phyloP scores from a whole-genome alignment of 2,113 vertebrate species.

The Dermatemys mawii region DNA sequence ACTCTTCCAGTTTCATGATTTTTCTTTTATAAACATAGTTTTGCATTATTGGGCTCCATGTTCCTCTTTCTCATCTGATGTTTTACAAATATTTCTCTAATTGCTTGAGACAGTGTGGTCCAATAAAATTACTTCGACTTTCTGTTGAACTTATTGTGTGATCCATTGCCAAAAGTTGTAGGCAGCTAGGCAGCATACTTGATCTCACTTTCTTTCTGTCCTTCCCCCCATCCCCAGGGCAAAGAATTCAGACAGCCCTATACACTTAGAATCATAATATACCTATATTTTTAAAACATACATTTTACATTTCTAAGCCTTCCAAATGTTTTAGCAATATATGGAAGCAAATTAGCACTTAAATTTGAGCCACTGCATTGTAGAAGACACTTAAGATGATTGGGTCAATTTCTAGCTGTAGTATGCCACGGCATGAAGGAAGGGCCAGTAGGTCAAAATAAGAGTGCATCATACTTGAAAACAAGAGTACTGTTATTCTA shows the following conservation, averaged over 20 bases:
- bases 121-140: constrained; percentile 84
- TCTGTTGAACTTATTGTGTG: constrained; percentile 81
- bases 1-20: constrained; percentile 79
- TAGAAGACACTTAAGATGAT: constrained; percentile 25
- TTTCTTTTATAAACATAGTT: constrained; percentile 79
- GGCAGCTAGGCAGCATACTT: constrained; percentile 75
- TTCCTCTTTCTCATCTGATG: constrained; percentile 81
- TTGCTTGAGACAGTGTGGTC: constrained; percentile 84
- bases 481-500: neutral
- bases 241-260: constrained; percentile 24
- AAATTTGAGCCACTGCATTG: neutral
- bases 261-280: constrained; percentile 21
- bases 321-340: constrained; percentile 20
- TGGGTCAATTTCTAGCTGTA: neutral
- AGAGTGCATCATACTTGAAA: neutral
- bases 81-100: constrained; percentile 88
- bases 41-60: constrained; percentile 78
- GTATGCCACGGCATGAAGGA: neutral
- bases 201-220: constrained; percentile 76
- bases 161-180: constrained; percentile 81
- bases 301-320: neutral
- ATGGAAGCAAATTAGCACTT: neutral
- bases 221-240: constrained; percentile 29
- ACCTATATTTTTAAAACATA: neutral
- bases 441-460: neutral